Conservation (phyloP, 2,113 vertebrate species). For the Clupea harengus region DNA sequence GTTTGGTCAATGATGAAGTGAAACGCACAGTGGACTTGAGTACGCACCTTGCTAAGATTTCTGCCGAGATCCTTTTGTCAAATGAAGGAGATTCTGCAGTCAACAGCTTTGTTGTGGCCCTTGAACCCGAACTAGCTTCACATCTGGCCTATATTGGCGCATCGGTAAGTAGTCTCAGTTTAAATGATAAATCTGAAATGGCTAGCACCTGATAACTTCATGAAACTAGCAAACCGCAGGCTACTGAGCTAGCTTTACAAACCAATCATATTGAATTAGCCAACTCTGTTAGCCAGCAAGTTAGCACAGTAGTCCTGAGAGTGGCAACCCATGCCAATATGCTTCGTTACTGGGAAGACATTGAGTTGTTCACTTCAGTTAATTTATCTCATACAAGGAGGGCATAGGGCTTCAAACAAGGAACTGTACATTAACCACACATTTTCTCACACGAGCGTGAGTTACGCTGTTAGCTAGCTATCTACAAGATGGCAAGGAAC, state of each 20-base stretch:
- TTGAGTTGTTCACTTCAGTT: neutral
- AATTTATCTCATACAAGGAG: neutral
- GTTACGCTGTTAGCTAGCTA: neutral
- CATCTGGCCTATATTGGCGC: constrained; percentile 87
- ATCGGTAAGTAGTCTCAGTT: constrained; percentile 74
- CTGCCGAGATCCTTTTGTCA: constrained; percentile 79
- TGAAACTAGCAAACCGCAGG: neutral
- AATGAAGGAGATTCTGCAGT: constrained; percentile 73
- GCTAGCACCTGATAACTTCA: constrained; percentile 16
- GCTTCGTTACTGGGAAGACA: neutral
- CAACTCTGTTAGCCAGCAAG: neutral
- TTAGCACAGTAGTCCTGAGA: neutral
- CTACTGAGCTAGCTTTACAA: neutral
- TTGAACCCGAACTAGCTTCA: constrained; percentile 82
- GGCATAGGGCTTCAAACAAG: neutral
- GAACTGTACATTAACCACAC: neutral
- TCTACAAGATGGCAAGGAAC: neutral
- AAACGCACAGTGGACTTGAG: constrained; percentile 88
- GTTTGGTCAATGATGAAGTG: constrained; percentile 85
- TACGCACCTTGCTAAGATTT: constrained; percentile 90
- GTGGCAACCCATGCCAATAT: neutral
- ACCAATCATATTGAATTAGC: neutral
- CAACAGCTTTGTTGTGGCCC: constrained; percentile 76
- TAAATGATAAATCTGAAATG: neutral
- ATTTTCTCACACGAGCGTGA: neutral